Conservation (phyloP, 2,797 vertebrate species). For the Champsocephalus gunnari region DNA sequence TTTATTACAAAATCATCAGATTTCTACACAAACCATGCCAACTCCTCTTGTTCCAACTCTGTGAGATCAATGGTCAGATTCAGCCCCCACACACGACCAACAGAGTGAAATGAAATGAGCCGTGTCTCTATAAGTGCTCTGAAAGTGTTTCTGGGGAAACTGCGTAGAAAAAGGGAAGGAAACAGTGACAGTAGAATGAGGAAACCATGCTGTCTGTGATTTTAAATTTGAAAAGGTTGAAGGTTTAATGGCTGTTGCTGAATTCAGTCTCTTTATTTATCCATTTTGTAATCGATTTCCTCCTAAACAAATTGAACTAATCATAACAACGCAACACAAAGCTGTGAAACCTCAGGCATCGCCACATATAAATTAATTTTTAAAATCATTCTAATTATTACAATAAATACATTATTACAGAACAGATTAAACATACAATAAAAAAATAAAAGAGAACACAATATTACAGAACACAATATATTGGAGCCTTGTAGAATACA, state of each 20-base stretch:
- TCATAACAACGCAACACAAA: background rate
- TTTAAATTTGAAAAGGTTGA: conserved; percentile 28
- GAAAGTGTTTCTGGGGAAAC: conserved; percentile 29
- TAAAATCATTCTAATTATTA: background rate
- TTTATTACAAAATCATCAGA: background rate
- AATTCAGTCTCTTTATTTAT: background rate
- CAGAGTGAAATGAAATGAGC: conserved; percentile 16
- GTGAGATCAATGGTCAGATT: conserved; percentile 1
- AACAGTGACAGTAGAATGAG: conserved; percentile 40
- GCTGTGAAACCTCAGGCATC: background rate
- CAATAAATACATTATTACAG: background rate
- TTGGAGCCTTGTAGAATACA: background rate
- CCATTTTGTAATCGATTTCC: background rate
- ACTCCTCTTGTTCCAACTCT: background rate
- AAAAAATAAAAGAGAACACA: background rate
- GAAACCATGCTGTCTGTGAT: conserved; percentile 42
- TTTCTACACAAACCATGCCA: background rate
- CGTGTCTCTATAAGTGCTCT: conserved; percentile 8
- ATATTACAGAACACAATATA: background rate
- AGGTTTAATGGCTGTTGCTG: background rate
- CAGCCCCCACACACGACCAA: background rate
- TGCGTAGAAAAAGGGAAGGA: conserved; percentile 53
- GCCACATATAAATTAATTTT: background rate
- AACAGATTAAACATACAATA: background rate
- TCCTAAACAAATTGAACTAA: background rate